Evolutionary conservation across 2,797 vertebrate species (phyloP), one percentile per base, ranked within the genome.

Genomic region (Pangasius mekongensis): DNA sequence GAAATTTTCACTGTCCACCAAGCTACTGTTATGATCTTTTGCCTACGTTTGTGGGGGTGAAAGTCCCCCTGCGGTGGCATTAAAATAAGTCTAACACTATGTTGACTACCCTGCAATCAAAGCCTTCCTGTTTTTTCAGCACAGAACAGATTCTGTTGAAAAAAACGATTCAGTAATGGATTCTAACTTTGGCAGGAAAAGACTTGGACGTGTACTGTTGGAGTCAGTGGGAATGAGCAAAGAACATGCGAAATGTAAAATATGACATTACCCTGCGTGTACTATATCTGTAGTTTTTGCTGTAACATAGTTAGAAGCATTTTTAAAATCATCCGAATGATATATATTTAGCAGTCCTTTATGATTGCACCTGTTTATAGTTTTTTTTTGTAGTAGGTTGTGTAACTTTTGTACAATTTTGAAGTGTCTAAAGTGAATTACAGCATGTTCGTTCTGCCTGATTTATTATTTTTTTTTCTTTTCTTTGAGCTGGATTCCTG

Each of bases 241-340:
- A 90, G 86, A 69, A 64, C 30, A 2, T 62, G 20, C 64, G 36
- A 87, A 85, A 76, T 84, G 80, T 87, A 86, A 86, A 83, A 86
- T 83, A 86, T 93, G 91, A 91, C 92, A 92, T 93, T 94, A 91
- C 92, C 92, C 92, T 94, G 90, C 95, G 93, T 96, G 94, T 95
- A 89, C 86, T 89, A 96, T 95, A 95, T 96, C 93, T 95, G 94
- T 95, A 95, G 94, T 94, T 95, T 87, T 94, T 94, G 93, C 93
- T 96, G 95, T 96, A 96, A 93, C 92, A 96, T 96, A 96, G 94
- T 94, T 95, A 96, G 94, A 95, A 94, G 94, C 94, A 94, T 95
- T 96, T 95, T 95, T 94, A 89, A 89, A 94, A 92, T 94, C 91
- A 92, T 89, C 89, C 67, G 91, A 93, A 92, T 86, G 91, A 92